Evolutionary conservation across 2,888 invertebrate genomes (phyloP).

Genomic region (Drosophila falleni): DNA sequence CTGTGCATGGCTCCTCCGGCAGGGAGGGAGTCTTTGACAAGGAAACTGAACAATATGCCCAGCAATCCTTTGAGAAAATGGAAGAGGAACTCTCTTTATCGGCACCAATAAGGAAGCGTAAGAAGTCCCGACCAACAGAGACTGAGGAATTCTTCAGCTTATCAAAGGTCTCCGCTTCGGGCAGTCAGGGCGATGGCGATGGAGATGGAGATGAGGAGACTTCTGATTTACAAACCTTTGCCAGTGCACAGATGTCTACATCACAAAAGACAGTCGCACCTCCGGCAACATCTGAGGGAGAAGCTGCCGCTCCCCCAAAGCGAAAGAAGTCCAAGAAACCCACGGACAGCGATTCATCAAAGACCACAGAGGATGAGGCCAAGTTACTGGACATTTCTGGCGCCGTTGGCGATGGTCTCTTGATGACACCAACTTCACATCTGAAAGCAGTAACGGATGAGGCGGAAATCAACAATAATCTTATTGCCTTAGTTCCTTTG

Average conservation of each 20-base stretch:
- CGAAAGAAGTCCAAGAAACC: slow-evolving; percentile 82
- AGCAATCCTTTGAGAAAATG: slow-evolving; percentile 84
- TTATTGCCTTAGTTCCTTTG: slow-evolving; percentile 84
- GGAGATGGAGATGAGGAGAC: slow-evolving; percentile 87
- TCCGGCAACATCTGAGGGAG: slow-evolving; percentile 57
- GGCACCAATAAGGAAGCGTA: slow-evolving; percentile 86
- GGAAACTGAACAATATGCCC: slow-evolving; percentile 86
- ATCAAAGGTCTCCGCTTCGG: slow-evolving; percentile 87
- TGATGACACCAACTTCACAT: slow-evolving; percentile 72
- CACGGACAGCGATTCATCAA: slow-evolving; percentile 85
- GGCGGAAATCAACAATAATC: slow-evolving; percentile 85
- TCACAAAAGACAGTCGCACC: slow-evolving; percentile 46
- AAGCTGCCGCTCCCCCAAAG: slow-evolving; percentile 77
- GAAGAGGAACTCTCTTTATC: slow-evolving; percentile 88
- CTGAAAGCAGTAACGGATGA: slow-evolving; percentile 86
- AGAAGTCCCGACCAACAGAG: slow-evolving; percentile 89
- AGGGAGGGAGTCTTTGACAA: slow-evolving; percentile 86
- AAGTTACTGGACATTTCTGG: slow-evolving; percentile 86
- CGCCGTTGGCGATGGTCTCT: slow-evolving; percentile 87
- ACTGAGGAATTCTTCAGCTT: slow-evolving; percentile 89
- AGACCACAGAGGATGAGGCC: slow-evolving; percentile 84
- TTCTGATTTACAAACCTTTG: slow-evolving; percentile 89
- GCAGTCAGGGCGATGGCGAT: slow-evolving; percentile 77
- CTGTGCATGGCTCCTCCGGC: slow-evolving; percentile 87
- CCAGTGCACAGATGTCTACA: slow-evolving; percentile 88